A percentile compares a stretch with the other conserved stretches of the same genome.
Evolutionary conservation across 2,888 invertebrate species (phyloP).

Genomic region (Acanthococcus lagerstroemiae): DNA sequence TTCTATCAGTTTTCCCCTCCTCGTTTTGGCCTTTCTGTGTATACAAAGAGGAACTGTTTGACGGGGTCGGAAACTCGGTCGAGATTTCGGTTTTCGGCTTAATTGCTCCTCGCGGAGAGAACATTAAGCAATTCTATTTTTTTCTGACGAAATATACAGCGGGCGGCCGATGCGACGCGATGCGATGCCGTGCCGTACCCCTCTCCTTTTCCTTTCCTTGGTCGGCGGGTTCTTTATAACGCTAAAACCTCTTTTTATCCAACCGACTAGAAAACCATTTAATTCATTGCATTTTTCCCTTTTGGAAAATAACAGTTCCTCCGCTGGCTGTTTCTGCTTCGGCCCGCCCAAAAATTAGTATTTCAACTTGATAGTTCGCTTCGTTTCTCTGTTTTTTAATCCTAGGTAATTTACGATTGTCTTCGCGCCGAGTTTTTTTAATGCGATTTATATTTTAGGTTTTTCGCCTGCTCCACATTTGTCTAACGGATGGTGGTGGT

Average conservation of each 20-base stretch:
- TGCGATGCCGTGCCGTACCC: constrained; percentile 11
- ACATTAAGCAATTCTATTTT: too few species aligned
- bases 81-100: constrained; percentile 18
- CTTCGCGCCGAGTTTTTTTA: constrained; percentile 16
- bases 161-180: too few species aligned
- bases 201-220: too few species aligned
- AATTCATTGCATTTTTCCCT: constrained; percentile 29
- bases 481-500: not conserved
- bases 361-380: constrained; percentile 26
- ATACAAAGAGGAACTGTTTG: too few species aligned
- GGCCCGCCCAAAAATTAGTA: constrained; percentile 21
- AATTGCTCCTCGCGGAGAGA: constrained; percentile 25
- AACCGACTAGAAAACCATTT: constrained; percentile 29
- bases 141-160: too few species aligned
- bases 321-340: not conserved
- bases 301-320: constrained; percentile 21
- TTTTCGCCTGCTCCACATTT: not conserved
- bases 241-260: constrained; percentile 24
- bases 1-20: too few species aligned
- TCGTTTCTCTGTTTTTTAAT: constrained; percentile 19
- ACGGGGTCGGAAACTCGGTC: too few species aligned
- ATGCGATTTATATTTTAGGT: constrained; percentile 25
- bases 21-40: too few species aligned
- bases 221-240: constrained; percentile 22
- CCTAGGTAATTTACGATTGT: constrained; percentile 27